Percentiles rank a stretch among this genome's conserved stretches.
These are phyloP conservation scores for Peromyscus nudipes DNA, from an alignment of 2,797 vertebrate species.

Conservation along the genomic window DNA sequence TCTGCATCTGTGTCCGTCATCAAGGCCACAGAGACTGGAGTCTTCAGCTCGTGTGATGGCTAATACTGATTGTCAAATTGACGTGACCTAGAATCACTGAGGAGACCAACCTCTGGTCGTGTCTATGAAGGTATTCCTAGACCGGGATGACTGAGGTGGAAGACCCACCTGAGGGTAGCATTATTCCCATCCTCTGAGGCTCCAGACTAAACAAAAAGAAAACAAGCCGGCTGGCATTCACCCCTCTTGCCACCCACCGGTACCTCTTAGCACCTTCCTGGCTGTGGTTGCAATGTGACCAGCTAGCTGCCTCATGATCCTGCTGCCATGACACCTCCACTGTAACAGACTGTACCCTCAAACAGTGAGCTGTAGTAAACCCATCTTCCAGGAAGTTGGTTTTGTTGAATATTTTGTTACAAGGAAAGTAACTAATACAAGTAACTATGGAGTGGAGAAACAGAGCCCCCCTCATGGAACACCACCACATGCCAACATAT, in stretches of 20 bases:
- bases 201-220: background rate
- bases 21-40: fast-evolving
- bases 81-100: background rate
- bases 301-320: background rate
- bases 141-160: background rate
- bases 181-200: background rate
- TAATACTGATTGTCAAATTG: background rate
- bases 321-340: background rate
- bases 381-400: background rate
- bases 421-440: no score
- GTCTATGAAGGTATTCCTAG: background rate
- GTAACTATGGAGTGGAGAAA: background rate
- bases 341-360: background rate
- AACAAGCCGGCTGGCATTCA: background rate
- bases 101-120: background rate
- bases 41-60: background rate
- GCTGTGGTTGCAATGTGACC: background rate
- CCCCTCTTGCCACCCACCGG: background rate
- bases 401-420: background rate
- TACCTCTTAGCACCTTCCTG: background rate
- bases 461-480: background rate
- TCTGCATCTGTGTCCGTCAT: background rate
- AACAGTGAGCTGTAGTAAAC: background rate
- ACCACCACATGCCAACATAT: no score
- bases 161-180: background rate